These are phyloP conservation scores for Criorhina ranunculi DNA, from an alignment of 2,888 invertebrate species.

Conservation along the genomic window DNA sequence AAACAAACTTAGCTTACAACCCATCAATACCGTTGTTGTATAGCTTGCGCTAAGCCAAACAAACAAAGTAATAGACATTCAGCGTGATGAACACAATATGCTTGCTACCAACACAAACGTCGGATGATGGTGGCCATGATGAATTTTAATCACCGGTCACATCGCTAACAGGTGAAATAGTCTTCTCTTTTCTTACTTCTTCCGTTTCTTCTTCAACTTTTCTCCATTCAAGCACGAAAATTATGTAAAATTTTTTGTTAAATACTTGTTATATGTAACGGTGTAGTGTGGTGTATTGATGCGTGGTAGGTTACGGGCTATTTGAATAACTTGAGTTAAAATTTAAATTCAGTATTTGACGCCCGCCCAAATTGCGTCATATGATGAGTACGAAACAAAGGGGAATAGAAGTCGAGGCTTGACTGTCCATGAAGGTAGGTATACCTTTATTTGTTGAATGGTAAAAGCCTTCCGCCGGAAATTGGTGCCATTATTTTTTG, in stretches of 20 bases:
- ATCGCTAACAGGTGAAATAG: slow-evolving; percentile 66
- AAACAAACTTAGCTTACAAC: slow-evolving; percentile 40
- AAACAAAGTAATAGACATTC: slow-evolving; percentile 41
- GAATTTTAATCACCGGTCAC: slow-evolving; percentile 69
- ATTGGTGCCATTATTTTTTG: slow-evolving; percentile 9
- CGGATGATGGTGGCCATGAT: slow-evolving; percentile 54
- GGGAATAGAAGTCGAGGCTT: too few species aligned
- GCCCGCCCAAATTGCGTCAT: slow-evolving; percentile 27
- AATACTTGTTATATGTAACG: slow-evolving; percentile 9
- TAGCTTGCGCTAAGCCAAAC: background rate
- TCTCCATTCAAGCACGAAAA: slow-evolving; percentile 61
- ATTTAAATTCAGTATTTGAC: slow-evolving; percentile 30
- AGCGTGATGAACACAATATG: slow-evolving; percentile 3
- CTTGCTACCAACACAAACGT: background rate
- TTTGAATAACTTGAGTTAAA: slow-evolving; percentile 27
- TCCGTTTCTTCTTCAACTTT: slow-evolving; percentile 14
- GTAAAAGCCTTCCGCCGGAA: slow-evolving; percentile 55
- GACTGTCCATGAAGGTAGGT: too few species aligned
- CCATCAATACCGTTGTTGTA: slow-evolving; percentile 43
- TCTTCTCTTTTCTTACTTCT: slow-evolving; percentile 16
- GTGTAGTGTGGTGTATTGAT: slow-evolving; percentile 36
- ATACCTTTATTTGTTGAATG: slow-evolving; percentile 24
- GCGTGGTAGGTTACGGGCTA: slow-evolving; percentile 44
- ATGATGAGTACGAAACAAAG: background rate
- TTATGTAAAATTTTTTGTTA: slow-evolving; percentile 55